Conservation (phyloP, 2,113 vertebrate species). For the Gasterosteus nipponicus region DNA sequence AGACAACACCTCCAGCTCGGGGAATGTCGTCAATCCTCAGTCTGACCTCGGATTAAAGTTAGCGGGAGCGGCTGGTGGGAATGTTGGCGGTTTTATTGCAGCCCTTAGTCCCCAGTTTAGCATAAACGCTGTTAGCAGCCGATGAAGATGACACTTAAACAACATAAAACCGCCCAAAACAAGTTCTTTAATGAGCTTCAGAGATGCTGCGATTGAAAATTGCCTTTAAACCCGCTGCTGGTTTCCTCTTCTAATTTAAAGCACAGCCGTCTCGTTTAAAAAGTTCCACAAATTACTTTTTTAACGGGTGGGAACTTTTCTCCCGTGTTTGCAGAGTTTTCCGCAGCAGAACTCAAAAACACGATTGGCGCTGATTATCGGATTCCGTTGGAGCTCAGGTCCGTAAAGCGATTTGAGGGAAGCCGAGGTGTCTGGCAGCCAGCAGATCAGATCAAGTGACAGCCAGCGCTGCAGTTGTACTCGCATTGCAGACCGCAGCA, state of each 20-base stretch:
- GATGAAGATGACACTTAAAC: background rate
- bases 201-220: too few relatives aligned
- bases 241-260: background rate
- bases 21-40: too few relatives aligned
- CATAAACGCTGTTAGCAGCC: background rate
- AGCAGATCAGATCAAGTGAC: constrained; percentile 69
- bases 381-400: constrained; percentile 43
- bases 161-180: background rate
- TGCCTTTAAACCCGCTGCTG: background rate
- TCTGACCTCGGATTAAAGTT: too few relatives aligned
- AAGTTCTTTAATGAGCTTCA: too few relatives aligned
- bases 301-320: background rate
- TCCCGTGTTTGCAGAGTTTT: constrained; percentile 30
- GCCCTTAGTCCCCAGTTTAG: background rate
- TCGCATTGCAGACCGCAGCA: constrained; percentile 73
- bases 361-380: constrained; percentile 30
- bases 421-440: constrained; percentile 62
- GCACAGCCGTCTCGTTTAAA: background rate
- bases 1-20: too few relatives aligned
- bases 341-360: constrained; percentile 24
- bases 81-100: background rate
- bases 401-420: constrained; percentile 60
- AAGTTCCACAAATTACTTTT: too few relatives aligned
- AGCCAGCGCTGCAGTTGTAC: constrained; percentile 69
- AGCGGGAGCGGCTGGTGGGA: too few relatives aligned